Evolutionary conservation across 2,888 invertebrate genomes (phyloP), one percentile per base, ranked within the genome.

Genomic region (Synergus umbraculus): DNA sequence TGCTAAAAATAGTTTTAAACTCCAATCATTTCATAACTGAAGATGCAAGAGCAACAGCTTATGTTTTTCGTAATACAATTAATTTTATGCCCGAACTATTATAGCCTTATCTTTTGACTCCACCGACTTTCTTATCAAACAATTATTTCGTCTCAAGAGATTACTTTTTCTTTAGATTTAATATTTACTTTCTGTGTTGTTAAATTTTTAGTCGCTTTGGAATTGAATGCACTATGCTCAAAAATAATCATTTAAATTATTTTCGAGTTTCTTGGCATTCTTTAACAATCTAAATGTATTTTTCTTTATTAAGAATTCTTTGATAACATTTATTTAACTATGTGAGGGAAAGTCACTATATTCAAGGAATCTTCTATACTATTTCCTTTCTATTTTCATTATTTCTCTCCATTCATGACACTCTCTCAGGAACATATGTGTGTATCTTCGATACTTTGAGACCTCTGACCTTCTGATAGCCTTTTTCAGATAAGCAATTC

Each of bases 401-500:
- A 43, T 69, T 80, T 65, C 77, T 66, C 77, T 79, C 58, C 69
- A 81, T 82, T 77, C 79, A 83, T 77, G 67, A 73, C 78, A 76
- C 69, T 63, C 77, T 69, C 66, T 80, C 18, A 22, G 37, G 64
- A 76, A 43, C 82, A 80, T 82, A 77, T 79, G 82, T 82, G 83
- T 82, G 86, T 86, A 85, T 86, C 84, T 86, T 86, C 85, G 84
- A 85, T 83, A 77, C 83, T 83, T 80, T 81, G 63, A 83, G 88
- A 91, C 89, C 90, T 88, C 86, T 87, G 88, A 90, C 88, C 90
- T 85, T 84, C 78, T 86, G 90, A 91, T 91, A 91, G 89, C 89
- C 88, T 82, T 83, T 80, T 46, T 54, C 80, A 76, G 90, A 90
- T 90, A 90, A 83, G 82, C 79, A 63, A 78, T 65, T 83, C 81